A percentile compares a stretch with the other conserved stretches of the same genome.
Evolutionary conservation across 2,797 vertebrate species (phyloP).

Genomic region (Spinibarbus caldwelli): DNA sequence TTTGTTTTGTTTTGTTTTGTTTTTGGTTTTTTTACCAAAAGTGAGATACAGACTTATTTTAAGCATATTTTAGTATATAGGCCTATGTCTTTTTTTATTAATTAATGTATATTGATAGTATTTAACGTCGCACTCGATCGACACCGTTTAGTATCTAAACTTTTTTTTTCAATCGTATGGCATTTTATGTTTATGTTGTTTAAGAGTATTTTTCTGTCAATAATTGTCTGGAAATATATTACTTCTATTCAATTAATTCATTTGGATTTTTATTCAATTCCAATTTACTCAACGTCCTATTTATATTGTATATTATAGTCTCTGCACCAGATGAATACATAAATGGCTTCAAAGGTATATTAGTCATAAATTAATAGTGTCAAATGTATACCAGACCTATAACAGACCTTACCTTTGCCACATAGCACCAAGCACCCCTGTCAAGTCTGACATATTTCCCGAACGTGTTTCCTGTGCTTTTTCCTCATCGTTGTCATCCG

Average conservation of each 20-base stretch:
- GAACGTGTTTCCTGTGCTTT: slow-evolving; percentile 80
- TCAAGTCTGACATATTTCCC: slow-evolving; percentile 69
- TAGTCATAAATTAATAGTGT: neutral
- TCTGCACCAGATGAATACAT: neutral
- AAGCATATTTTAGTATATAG: neutral
- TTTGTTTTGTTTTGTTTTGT: no score
- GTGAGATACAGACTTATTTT: neutral
- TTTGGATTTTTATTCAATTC: neutral
- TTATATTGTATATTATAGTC: neutral
- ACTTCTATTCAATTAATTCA: neutral
- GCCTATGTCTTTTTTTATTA: neutral
- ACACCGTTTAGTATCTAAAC: no score
- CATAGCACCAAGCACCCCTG: slow-evolving; percentile 29
- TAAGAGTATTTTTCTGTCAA: neutral
- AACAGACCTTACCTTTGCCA: slow-evolving; percentile 26
- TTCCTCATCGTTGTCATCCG: no score
- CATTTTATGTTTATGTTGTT: neutral
- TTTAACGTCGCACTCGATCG: no score
- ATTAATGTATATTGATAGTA: no score
- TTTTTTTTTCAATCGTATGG: neutral
- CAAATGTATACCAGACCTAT: neutral
- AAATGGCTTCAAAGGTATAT: neutral
- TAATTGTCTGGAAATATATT: neutral
- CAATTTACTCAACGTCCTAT: neutral
- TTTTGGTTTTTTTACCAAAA: neutral